These are phyloP conservation scores for Acropternis orthonyx DNA, from an alignment of 2,797 vertebrate species.

Conservation along the genomic window DNA sequence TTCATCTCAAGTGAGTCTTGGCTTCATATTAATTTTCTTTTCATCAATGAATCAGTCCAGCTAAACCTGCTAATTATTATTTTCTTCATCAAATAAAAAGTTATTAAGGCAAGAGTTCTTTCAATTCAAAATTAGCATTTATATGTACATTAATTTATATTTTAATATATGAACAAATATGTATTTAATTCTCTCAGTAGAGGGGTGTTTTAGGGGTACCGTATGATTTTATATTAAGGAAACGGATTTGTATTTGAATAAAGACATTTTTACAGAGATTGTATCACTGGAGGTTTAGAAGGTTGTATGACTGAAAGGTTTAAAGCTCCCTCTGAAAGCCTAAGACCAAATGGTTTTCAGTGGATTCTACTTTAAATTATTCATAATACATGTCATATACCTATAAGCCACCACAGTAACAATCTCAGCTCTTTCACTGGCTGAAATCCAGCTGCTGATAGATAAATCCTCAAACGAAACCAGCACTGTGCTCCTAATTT, in stretches of 20 bases:
- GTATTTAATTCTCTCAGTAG: background rate
- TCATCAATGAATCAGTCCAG: background rate
- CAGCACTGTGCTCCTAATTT: background rate
- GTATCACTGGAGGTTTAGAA: conserved; percentile 10
- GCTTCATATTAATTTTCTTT: conserved; percentile 17
- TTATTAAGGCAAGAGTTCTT: background rate
- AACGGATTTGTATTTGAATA: conserved; percentile 65
- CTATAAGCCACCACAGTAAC: background rate
- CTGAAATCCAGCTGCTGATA: background rate
- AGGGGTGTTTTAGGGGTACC: conserved; percentile 25
- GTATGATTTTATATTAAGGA: conserved; percentile 9
- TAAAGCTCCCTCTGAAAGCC: background rate
- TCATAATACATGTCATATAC: background rate
- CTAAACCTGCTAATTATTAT: background rate
- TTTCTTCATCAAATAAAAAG: background rate
- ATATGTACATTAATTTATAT: background rate
- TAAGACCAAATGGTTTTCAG: background rate
- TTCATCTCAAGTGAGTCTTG: background rate
- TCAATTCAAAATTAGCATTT: background rate
- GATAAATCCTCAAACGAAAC: background rate
- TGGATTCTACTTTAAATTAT: background rate
- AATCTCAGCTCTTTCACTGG: background rate
- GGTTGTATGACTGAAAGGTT: conserved; percentile 40
- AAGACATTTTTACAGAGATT: conserved; percentile 37
- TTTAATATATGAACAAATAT: conserved; percentile 21